phyloP scores from a whole-genome alignment of 1,140 invertebrate genomes.

The Propsilocerus akamusi region DNA sequence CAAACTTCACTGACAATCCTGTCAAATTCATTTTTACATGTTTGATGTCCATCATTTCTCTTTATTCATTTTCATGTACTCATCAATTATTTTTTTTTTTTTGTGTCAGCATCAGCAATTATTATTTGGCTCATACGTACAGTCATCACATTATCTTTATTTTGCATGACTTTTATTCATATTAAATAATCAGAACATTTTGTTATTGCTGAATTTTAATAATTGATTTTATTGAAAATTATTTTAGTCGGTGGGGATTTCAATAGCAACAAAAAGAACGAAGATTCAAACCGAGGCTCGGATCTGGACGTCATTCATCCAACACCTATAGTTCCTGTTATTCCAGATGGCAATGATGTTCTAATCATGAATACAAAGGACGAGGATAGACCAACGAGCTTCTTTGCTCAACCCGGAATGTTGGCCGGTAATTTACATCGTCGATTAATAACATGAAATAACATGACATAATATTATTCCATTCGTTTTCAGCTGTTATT shows the following conservation, averaged over 20 bases:
- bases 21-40: too few relatives aligned
- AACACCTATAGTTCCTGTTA: neutral
- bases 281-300: neutral
- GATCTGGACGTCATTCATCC: neutral
- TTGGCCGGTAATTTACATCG: constrained; percentile 49
- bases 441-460: neutral
- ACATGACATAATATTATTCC: constrained; percentile 7
- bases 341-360: constrained; percentile 29
- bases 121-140: too few relatives aligned
- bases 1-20: too few relatives aligned
- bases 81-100: too few relatives aligned
- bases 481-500: constrained; percentile 70
- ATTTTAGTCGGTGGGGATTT: neutral
- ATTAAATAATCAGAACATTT: too few relatives aligned
- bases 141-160: too few relatives aligned
- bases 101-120: too few relatives aligned
- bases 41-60: too few relatives aligned
- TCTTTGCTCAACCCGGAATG: constrained; percentile 88
- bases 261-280: neutral
- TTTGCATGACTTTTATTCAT: too few relatives aligned
- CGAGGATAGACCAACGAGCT: constrained; percentile 66
- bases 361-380: constrained; percentile 61
- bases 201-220: neutral
- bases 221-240: neutral
- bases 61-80: too few relatives aligned